Evolutionary conservation across 2,888 invertebrate genomes (phyloP), one percentile per base, ranked within the genome.

Genomic region (Morpho achilles): DNA sequence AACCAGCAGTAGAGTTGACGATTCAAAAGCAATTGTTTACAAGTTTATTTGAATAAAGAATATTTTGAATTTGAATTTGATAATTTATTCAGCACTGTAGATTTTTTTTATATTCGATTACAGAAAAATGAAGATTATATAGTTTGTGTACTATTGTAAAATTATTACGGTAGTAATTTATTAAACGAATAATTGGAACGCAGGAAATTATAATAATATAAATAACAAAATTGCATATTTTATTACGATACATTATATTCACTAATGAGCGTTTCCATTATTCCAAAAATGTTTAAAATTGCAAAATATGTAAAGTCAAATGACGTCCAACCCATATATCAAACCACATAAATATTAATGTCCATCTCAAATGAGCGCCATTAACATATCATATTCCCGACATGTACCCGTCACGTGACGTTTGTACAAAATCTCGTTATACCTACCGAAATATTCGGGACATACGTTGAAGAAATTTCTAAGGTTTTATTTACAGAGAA

Each of bases 361-460:
- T 59, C 49, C 54, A 55, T 67, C 66, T 68, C 68, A 66, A 69
- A 68, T 68, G 68, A 67, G 59, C 50, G 64, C 56, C 63, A 65
- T 69, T 69, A 66, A 62, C 65, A 66, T 68, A 67, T 64, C 52
- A 64, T 62, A 67, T 70, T 68, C 67, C 57, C 50, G 63, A 67
- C 68, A 67, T 69, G 69, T 65, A 59, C 51, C 61, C 58, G 52
- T 60, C 59, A 61, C 65, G 66, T 67, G 65, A 66, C 63, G 64
- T 62, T 62, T 59, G 61, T 63, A 60, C 62, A 63, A 66, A 63
- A 66, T 56, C 54, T 55, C 50, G 54, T 51, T 45, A 53, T 44
- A 45, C 39, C 40, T 41, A 40, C 41, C 41, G 46, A 53, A 40
- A 40, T 53, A 43, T n/a, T 8, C 43, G 43, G 43, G 3, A n/a